Evolutionary conservation across 1,140 invertebrate species (phyloP), one percentile per base, ranked within the genome.

Genomic region (Drosophila chauvacae): DNA sequence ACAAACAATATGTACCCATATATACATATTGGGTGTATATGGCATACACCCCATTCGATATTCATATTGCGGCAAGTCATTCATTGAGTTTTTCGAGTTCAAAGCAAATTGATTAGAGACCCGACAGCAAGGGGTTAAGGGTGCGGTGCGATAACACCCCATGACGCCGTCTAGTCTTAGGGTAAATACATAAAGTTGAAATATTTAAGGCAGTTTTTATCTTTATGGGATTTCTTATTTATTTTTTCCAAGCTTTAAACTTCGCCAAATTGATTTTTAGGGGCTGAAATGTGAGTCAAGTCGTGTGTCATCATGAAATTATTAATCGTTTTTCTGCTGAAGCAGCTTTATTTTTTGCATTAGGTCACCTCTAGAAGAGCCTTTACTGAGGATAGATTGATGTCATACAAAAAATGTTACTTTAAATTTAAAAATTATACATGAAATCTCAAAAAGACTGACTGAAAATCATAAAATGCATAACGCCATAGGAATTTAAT

Each of bases 61-160:
- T 76, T 76, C 73, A 76, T 76, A 59, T 59, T 75, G 70, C 72
- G 72, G 56, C 75, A 77, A 77, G 75, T 77, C 75, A 77, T 72
- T 71, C 45, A 72, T 72, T 72, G 53, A 72, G 55, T 68, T 70
- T 69, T 56, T 63, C 41, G 66, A 72, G 70, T 72, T 72, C 70
- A 72, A 72, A 72, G 70, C 66, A 72, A 72, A 72, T 72, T 72
- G 70, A 72, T 72, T 72, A 72, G 68, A 72, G 55, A 45, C 28
- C 42, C 48, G 26, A 30, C 41, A 14, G 10, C 42, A 50, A 71
- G 66, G 69, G 66, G 69, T 72, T 72, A 72, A 60, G 53, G 37
- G 13, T 42, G 11, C 35, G 35, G 35, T 37, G 35, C 18, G 68
- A 57, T 47, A 71, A 71, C 41, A 14, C 42, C 42, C 66, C 47